Evolutionary conservation across 2,113 vertebrate genomes (phyloP).

Genomic region (Pongo abelii): DNA sequence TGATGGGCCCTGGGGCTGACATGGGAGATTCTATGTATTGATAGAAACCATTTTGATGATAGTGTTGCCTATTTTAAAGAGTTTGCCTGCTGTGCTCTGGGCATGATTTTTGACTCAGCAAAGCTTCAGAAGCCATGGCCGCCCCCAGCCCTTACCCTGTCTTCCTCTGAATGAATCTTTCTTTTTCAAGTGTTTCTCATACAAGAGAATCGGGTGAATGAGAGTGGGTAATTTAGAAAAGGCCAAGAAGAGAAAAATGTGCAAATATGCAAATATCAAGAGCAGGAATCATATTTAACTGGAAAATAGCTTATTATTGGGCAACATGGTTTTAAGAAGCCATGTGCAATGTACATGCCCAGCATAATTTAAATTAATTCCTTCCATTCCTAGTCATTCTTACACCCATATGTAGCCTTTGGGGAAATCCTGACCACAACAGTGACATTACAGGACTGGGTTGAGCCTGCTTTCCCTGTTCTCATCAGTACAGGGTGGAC

Average conservation of each 20-base stretch:
- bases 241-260: not conserved
- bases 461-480: not conserved
- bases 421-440: not conserved
- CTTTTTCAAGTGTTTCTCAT: not conserved
- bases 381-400: conserved; percentile 8
- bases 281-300: conserved; percentile 37
- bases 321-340: conserved; percentile 2
- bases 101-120: not conserved
- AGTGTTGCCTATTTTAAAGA: not conserved
- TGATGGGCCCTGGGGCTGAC: not conserved
- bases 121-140: not conserved
- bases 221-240: not conserved
- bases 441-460: not conserved
- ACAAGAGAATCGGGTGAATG: not conserved
- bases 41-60: not conserved
- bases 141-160: not conserved
- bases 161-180: not conserved
- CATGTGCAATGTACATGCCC: conserved; percentile 2
- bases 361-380: conserved; percentile 44
- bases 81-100: not conserved
- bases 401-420: not conserved
- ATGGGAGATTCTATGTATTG: not conserved
- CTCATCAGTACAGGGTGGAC: not conserved
- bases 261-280: not conserved
- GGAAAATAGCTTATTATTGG: not conserved